Evolutionary conservation across 1,140 invertebrate species (phyloP), one percentile per base, ranked within the genome.

Genomic region (Sitodiplosis mosellana): DNA sequence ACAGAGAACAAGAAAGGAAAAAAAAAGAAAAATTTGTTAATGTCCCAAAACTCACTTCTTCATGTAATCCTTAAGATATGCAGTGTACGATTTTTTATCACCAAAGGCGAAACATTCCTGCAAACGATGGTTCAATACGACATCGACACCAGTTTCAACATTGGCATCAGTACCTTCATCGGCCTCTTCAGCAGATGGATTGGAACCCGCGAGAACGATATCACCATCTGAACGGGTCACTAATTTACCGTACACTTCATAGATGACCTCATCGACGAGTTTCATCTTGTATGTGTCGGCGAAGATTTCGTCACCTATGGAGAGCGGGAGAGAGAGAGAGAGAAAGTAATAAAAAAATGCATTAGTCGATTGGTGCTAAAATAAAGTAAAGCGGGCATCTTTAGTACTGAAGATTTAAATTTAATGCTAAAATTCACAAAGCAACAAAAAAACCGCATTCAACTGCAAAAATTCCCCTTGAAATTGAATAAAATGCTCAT

Each of bases 241-340:
- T 38, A 87, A 66, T 77, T 77, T 90, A 56, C 90, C 91, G 62
- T 87, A 84, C 27, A 97, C 91, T 78, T 96, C 92, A 58, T 93
- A 97, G 36, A 96, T 61, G 21, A 92, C 87, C 64, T 92, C 85
- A 63, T 95, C 89, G 12, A 96, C 73, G 44, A 95, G 67, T 64
- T 94, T 91, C 50, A 93, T 80, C 71, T 86, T 94, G 65, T 90
- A 94, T n/a, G 87, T 85, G 69, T 97, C 93, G 34, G 91, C 91
- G 72, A 94, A 94, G 82, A 97, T 90, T 71, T 97, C 93, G 68
- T 97, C 92, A 56, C 88, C 89, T 87, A n/a, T n/a, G n/a, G n/a
- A n/a, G n/a, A n/a, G n/a, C n/a, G n/a, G n/a, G n/a, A n/a, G n/a
- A n/a, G n/a, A n/a, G n/a, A n/a, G n/a, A n/a, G n/a, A n/a, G n/a